Evolutionary conservation across 1,140 invertebrate genomes (phyloP).

Genomic region (Papilio polytes): DNA sequence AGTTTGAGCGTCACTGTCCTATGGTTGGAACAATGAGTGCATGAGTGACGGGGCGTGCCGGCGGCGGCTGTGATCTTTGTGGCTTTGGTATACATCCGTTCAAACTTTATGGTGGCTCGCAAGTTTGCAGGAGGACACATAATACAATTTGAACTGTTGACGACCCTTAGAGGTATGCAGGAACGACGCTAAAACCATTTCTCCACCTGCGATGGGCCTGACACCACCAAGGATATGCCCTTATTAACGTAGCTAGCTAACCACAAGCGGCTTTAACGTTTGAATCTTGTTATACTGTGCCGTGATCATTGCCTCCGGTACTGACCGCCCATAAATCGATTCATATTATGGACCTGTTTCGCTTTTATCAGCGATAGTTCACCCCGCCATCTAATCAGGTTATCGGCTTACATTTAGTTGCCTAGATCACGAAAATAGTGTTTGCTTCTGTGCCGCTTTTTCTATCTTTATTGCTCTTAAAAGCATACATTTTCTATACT

Average conservation of each 20-base stretch:
- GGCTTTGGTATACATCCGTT: neutral
- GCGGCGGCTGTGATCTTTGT: conserved; percentile 71
- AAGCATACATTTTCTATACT: neutral
- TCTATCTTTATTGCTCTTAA: conserved; percentile 41
- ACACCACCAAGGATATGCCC: neutral
- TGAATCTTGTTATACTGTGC: conserved; percentile 44
- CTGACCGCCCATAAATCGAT: conserved; percentile 73
- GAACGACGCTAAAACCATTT: neutral
- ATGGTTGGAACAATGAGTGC: conserved; percentile 70
- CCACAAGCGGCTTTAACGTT: neutral
- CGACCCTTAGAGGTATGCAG: neutral
- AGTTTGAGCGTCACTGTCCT: conserved; percentile 40
- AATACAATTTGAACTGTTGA: neutral
- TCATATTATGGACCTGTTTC: conserved; percentile 73
- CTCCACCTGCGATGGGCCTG: neutral
- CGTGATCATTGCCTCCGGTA: conserved; percentile 57
- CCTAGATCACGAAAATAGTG: conserved; percentile 34
- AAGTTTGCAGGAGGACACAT: neutral
- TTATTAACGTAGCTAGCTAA: neutral
- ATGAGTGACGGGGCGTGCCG: conserved; percentile 74
- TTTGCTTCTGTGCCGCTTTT: neutral
- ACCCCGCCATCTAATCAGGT: conserved; percentile 72
- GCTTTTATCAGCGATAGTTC: conserved; percentile 65
- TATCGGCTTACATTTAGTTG: conserved; percentile 53
- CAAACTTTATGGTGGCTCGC: neutral